These are phyloP conservation scores for Pharmacophagus antenor DNA, from an alignment of 2,888 invertebrate species.

Conservation along the genomic window DNA sequence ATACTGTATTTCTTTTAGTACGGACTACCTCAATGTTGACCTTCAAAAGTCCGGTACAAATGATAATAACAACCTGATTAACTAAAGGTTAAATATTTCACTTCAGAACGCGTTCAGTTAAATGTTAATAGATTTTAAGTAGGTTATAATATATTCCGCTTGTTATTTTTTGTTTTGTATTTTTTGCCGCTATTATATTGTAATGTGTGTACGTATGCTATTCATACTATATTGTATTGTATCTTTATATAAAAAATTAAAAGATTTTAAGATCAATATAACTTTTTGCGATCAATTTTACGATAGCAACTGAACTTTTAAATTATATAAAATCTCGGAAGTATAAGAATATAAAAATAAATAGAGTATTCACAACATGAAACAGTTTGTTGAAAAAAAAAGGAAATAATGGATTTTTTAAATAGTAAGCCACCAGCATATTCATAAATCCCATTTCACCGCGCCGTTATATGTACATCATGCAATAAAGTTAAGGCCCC, in stretches of 20 bases:
- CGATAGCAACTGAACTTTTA: too few species aligned
- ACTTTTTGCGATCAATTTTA: too few species aligned
- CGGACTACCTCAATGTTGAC: conserved; percentile 14
- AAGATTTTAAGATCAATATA: neutral
- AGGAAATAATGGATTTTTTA: too few species aligned
- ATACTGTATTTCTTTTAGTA: conserved; percentile 9
- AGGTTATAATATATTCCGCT: neutral
- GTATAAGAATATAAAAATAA: too few species aligned
- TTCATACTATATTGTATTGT: neutral
- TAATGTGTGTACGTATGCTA: neutral
- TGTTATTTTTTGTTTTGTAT: conserved; percentile 12
- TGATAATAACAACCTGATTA: conserved; percentile 24
- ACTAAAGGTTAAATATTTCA: conserved; percentile 28
- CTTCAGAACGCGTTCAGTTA: conserved; percentile 20
- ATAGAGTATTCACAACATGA: too few species aligned
- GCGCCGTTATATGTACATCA: conserved; percentile 51
- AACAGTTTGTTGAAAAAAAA: too few species aligned
- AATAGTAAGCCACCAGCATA: neutral
- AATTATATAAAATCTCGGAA: too few species aligned
- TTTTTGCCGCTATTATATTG: neutral
- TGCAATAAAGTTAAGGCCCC: conserved; percentile 67
- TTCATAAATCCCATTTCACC: conserved; percentile 29
- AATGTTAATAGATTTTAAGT: conserved; percentile 20
- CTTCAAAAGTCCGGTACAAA: conserved; percentile 25
- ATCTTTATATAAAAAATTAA: neutral